These are phyloP conservation scores for Anguilla obscura DNA, from an alignment of 2,797 vertebrate genomes.

Conservation along the genomic window DNA sequence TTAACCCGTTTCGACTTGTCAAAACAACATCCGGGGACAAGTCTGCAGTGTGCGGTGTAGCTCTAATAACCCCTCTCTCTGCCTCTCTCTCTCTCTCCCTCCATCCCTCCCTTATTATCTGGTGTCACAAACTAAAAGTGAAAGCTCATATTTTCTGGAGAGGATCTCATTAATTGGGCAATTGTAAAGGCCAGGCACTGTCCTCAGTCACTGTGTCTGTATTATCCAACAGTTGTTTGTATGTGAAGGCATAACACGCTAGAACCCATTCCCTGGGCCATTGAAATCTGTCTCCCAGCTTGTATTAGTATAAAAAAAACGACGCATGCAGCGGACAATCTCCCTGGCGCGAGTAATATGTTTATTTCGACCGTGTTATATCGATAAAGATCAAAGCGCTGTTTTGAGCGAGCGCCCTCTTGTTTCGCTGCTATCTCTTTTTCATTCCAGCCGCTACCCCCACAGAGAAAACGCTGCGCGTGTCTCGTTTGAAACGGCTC, in stretches of 20 bases:
- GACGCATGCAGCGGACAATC: neutral
- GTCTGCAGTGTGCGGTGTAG: slow-evolving; percentile 30
- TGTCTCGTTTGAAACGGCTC: neutral
- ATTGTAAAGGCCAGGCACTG: neutral
- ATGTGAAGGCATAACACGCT: neutral
- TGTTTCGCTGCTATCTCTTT: neutral
- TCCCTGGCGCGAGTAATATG: neutral
- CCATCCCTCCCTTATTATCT: neutral
- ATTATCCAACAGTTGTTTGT: neutral
- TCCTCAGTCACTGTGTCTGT: neutral
- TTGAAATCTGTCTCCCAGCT: neutral
- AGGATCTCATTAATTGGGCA: neutral
- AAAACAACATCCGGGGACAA: slow-evolving; percentile 48
- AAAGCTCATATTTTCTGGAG: neutral
- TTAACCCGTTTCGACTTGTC: slow-evolving; percentile 56
- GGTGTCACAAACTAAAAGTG: neutral
- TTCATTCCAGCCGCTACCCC: slow-evolving; percentile 1
- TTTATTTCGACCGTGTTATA: neutral
- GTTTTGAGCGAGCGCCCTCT: neutral
- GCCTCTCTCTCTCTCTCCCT: slow-evolving; percentile 1
- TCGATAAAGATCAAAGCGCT: neutral
- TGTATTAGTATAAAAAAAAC: neutral
- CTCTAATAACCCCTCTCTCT: neutral
- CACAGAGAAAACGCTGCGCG: neutral
- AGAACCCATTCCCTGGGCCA: neutral